Percentiles rank a stretch among this genome's conserved stretches.
Evolutionary conservation across 2,888 invertebrate genomes (phyloP).

Genomic region (Eutolmus rufibarbis): DNA sequence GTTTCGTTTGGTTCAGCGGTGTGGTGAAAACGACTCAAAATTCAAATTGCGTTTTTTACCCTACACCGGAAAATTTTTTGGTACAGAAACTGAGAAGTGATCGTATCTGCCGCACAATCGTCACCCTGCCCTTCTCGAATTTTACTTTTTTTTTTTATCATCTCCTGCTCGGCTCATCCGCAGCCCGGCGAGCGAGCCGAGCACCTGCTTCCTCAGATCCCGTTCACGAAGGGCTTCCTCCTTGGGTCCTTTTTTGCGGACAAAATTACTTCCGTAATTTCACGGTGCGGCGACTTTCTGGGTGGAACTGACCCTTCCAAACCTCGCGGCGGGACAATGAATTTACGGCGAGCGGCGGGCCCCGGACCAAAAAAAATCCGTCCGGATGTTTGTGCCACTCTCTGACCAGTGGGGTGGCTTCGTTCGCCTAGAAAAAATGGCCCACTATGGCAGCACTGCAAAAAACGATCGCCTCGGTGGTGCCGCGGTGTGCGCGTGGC

Average conservation of each 20-base stretch:
- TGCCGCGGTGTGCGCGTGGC: neutral
- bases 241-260: neutral
- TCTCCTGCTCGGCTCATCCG: neutral
- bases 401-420: neutral
- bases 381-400: neutral
- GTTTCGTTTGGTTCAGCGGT: neutral
- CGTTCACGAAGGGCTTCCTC: neutral
- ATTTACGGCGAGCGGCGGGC: neutral
- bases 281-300: constrained; percentile 12
- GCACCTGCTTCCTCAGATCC: constrained; percentile 3
- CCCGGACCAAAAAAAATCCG: neutral
- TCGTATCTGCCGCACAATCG: neutral
- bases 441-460: neutral
- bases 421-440: neutral
- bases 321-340: neutral
- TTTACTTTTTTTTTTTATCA: neutral
- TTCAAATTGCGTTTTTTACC: neutral
- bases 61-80: neutral
- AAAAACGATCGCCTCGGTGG: neutral
- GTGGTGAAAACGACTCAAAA: neutral
- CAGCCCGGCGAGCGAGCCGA: neutral
- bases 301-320: constrained; percentile 39
- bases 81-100: neutral
- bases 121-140: neutral
- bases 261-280: neutral